These are phyloP conservation scores for Fopius arisanus DNA, from an alignment of 1,140 invertebrate genomes.

Conservation along the genomic window DNA sequence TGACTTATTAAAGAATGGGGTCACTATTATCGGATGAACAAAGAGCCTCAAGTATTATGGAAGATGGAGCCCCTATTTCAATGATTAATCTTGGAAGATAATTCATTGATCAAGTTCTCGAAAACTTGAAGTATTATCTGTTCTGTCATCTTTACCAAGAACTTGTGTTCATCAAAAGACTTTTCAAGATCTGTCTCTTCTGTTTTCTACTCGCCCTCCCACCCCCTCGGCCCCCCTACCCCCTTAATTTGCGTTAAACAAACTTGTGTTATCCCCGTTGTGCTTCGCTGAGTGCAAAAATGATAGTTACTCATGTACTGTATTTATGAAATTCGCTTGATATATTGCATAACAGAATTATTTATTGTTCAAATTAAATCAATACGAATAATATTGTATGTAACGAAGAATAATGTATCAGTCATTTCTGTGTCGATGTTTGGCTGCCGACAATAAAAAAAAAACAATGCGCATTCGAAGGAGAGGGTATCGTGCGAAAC, in stretches of 20 bases:
- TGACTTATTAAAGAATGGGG: conserved; percentile 40
- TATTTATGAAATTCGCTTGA: background rate
- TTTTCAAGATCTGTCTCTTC: background rate
- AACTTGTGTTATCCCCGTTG: conserved; percentile 3
- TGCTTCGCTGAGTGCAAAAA: conserved; percentile 6
- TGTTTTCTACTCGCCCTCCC: background rate
- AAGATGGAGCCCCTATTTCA: background rate
- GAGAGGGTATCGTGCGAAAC: background rate
- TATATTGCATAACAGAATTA: background rate
- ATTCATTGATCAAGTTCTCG: background rate
- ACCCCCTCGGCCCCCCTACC: no score
- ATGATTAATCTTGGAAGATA: background rate
- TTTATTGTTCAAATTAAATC: background rate
- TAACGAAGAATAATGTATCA: background rate
- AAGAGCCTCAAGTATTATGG: background rate
- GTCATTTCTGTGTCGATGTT: background rate
- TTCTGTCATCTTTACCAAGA: background rate
- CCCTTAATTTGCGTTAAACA: background rate
- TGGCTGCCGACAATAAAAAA: background rate
- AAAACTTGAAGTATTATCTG: background rate
- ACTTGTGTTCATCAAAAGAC: background rate
- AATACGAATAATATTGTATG: background rate
- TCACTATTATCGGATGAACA: conserved; percentile 18
- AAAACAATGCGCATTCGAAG: background rate
- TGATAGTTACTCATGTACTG: background rate